phyloP scores from a whole-genome alignment of 2,113 vertebrate genomes.

The Dissostichus mawsoni region DNA sequence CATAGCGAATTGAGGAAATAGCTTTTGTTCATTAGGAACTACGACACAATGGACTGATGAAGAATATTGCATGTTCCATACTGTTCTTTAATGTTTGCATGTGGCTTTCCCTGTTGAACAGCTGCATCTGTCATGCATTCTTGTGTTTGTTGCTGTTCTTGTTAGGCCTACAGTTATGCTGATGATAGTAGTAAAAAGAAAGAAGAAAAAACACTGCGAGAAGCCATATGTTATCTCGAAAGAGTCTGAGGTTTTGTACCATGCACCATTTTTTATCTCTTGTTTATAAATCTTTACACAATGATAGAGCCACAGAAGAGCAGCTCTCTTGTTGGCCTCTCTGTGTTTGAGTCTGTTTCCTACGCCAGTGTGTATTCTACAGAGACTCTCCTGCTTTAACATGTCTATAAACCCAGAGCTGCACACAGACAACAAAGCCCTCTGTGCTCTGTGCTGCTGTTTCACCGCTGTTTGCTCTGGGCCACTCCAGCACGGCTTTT shows the following conservation, averaged over 20 bases:
- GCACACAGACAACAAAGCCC: conserved; percentile 62
- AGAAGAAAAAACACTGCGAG: not conserved
- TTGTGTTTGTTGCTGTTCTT: not conserved
- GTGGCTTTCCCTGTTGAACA: too few relatives aligned
- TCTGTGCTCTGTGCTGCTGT: conserved; percentile 42
- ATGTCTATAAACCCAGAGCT: conserved; percentile 46
- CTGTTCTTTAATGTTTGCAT: too few relatives aligned
- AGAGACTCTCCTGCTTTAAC: conserved; percentile 2
- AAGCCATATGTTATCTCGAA: not conserved
- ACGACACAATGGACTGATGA: too few relatives aligned
- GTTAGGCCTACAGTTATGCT: not conserved
- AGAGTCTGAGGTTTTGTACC: not conserved
- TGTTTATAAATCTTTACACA: not conserved
- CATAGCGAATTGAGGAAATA: too few relatives aligned
- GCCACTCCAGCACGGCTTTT: conserved; percentile 37
- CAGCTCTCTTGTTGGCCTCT: conserved; percentile 8
- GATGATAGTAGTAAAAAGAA: not conserved
- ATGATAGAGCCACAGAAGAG: not conserved
- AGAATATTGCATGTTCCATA: too few relatives aligned
- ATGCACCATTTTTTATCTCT: not conserved
- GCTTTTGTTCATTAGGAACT: too few relatives aligned
- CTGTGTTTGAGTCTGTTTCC: conserved; percentile 7
- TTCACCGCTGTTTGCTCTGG: conserved; percentile 45
- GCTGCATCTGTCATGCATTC: too few relatives aligned
- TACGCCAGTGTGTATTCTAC: conserved; percentile 13